Percentiles rank a stretch among this genome's conserved stretches.
Evolutionary conservation across 1,140 invertebrate genomes (phyloP).

Genomic region (Andricus grossulariae): DNA sequence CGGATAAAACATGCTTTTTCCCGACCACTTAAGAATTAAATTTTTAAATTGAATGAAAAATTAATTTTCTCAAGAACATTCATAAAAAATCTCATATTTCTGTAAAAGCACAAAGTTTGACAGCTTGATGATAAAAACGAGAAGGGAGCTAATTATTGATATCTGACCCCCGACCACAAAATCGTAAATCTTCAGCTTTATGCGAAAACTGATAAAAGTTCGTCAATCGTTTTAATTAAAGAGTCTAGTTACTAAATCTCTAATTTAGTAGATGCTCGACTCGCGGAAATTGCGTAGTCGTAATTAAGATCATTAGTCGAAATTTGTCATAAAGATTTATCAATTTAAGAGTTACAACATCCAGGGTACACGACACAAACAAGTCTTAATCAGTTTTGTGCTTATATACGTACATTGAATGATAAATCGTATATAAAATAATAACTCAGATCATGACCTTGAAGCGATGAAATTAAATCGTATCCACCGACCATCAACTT

Average conservation of each 20-base stretch:
- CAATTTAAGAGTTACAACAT: slow-evolving; percentile 10
- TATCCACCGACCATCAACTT: slow-evolving; percentile 15
- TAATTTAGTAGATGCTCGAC: slow-evolving; percentile 6
- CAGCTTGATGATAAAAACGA: background rate
- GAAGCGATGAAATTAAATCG: slow-evolving; percentile 12
- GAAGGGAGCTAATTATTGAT: slow-evolving; percentile 14
- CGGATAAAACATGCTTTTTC: no score
- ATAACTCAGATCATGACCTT: slow-evolving; percentile 29
- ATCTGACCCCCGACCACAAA: slow-evolving; percentile 10
- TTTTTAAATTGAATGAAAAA: background rate
- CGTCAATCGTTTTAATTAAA: slow-evolving; percentile 13
- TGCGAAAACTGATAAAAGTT: background rate
- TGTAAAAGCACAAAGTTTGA: background rate
- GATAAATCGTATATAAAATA: slow-evolving; percentile 27
- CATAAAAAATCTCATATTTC: slow-evolving; percentile 6
- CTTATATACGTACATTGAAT: background rate
- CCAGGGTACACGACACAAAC: background rate
- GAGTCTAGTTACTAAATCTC: slow-evolving; percentile 13
- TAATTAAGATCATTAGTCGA: slow-evolving; percentile 24
- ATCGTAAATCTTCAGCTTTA: slow-evolving; percentile 24
- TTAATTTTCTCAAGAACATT: background rate
- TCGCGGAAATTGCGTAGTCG: background rate
- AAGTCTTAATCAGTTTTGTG: slow-evolving; percentile 2
- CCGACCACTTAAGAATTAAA: background rate
- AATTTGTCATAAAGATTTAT: slow-evolving; percentile 30